A percentile compares a stretch with the other conserved stretches of the same genome.
Conservation (phyloP, 2,888 invertebrate species). For the Pandemis cinnamomeana region DNA sequence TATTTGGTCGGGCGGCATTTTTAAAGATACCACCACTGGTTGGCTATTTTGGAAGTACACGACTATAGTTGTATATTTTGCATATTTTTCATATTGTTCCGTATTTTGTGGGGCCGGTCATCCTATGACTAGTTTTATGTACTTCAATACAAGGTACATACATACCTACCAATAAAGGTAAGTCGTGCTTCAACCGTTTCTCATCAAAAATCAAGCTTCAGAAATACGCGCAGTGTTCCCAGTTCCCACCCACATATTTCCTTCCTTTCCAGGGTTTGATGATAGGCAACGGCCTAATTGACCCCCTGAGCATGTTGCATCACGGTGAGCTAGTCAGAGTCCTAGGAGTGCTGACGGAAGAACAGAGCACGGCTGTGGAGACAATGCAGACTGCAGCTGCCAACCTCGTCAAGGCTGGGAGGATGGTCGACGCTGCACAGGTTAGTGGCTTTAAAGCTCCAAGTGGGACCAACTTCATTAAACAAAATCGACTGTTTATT, state of each 20-base stretch:
- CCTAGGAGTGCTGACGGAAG: conserved; percentile 74
- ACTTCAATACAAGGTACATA: no score
- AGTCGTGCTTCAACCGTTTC: not conserved
- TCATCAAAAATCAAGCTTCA: not conserved
- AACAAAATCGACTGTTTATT: no score
- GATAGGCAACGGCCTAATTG: conserved; percentile 78
- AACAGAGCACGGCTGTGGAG: conserved; percentile 48
- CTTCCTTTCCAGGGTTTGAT: conserved; percentile 65
- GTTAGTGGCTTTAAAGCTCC: conserved; percentile 49
- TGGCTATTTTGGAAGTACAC: no score
- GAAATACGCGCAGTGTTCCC: not conserved
- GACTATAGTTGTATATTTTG: no score
- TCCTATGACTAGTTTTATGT: no score
- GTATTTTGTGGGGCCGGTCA: no score
- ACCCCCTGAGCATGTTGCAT: conserved; percentile 74
- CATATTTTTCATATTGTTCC: no score
- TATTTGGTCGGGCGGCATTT: no score
- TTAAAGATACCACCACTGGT: no score
- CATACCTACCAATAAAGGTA: no score
- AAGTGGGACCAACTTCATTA: no score
- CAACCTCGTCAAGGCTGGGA: conserved; percentile 64
- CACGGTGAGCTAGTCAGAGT: conserved; percentile 71
- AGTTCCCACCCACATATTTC: not conserved
- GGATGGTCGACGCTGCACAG: conserved; percentile 63
- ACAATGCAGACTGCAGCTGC: conserved; percentile 70